Evolutionary conservation across 37 sponge, comb jelly and placozoan species (phyloP), one percentile per base, ranked within the genome.

Genomic region (Aplysina aerophoba): DNA sequence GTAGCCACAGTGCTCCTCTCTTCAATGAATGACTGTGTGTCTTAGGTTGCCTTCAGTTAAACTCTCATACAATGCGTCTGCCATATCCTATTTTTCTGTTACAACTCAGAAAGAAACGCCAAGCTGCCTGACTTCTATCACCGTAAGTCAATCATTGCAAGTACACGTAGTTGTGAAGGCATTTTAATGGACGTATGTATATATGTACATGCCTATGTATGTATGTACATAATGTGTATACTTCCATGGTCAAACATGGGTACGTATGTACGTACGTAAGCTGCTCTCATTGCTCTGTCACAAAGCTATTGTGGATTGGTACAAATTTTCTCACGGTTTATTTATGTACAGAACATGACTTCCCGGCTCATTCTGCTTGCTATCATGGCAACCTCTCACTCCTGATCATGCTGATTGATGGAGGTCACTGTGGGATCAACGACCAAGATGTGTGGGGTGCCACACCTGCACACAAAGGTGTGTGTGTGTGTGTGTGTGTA

Each of bases 391-490:
- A 95, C 64, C 53, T 93, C 37, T 64, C 82, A 41, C 80, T 84
- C 30, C 79, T 95, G 80, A 85, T 60, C 39, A 82, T 88, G 81
- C 84, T 95, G 25, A 82, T 95, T 21, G 56, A 73, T 13, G 86
- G 88, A 30, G 89, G 89, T n/a, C 83, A 83, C 58, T 86, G 75
- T 36, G 50, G 72, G 2, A 55, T 95, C 40, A 91, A 95, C 84
- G 91, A 88, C 57, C 62, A 54, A 33, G 94, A 95, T 40, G 53
- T 27, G 1, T 50, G 33, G 16, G 90, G 90, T 0, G 71, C 83
- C 83, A 93, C 96, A n/a, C 87, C 83, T 30, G 91, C 91, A 24
- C 96, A 95, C 60, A 93, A 90, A 84, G 96, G 96, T 95, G 28
- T 36, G 68, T 65, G 35, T 2, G 4, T 40, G 55, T 12, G 38